Conservation (phyloP, 2,888 invertebrate genomes). For the Hypomecis punctinalis region DNA sequence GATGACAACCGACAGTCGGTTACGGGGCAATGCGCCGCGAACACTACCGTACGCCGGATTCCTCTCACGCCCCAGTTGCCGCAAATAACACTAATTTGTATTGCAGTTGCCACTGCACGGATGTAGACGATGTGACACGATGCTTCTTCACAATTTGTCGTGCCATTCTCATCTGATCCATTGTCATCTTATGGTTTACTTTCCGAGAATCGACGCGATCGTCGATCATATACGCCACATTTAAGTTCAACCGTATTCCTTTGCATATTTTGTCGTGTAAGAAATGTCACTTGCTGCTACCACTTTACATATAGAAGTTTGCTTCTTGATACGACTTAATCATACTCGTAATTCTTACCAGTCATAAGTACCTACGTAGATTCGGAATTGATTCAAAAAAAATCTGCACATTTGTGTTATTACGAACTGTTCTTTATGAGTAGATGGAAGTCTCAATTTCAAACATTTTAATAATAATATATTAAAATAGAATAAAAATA, state of each 20-base stretch:
- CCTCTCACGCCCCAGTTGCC: constrained; percentile 83
- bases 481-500: too few species aligned
- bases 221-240: not conserved
- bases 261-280: not conserved
- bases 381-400: too few species aligned
- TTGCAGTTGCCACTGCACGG: constrained; percentile 68
- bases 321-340: too few species aligned
- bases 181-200: constrained; percentile 7
- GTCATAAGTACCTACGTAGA: too few species aligned
- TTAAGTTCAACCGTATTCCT: too few species aligned
- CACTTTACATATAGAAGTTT: too few species aligned
- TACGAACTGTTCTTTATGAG: too few species aligned
- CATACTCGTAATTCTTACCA: too few species aligned
- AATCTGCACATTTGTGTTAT: too few species aligned
- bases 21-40: constrained; percentile 71
- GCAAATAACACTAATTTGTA: constrained; percentile 77
- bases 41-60: constrained; percentile 74
- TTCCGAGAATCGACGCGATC: not conserved
- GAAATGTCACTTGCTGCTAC: not conserved
- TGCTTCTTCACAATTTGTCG: constrained; percentile 35
- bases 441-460: not conserved
- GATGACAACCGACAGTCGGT: constrained; percentile 66
- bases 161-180: constrained; percentile 17
- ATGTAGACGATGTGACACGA: constrained; percentile 56
- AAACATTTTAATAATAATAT: too few species aligned